Conservation (phyloP, 2,113 vertebrate genomes). For the Prinia subflava region DNA sequence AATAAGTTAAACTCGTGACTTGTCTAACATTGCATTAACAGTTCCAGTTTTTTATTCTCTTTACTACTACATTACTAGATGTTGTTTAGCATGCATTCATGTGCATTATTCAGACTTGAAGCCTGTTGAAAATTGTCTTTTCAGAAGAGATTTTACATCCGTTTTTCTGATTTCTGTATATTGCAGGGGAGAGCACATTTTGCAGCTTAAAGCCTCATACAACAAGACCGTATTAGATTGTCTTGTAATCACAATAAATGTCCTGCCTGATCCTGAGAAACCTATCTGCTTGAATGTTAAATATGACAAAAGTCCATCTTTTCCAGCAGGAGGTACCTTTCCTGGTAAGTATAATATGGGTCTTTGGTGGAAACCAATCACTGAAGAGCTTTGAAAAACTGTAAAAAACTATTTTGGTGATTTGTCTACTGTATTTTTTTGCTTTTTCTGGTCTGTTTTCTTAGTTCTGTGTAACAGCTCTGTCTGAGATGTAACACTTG, state of each 20-base stretch:
- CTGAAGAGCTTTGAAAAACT: background rate
- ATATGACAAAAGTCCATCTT: constrained; percentile 72
- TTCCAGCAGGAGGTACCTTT: constrained; percentile 80
- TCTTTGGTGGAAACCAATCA: background rate
- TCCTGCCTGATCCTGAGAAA: constrained; percentile 86
- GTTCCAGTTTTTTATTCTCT: background rate
- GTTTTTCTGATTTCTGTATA: background rate
- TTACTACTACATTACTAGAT: background rate
- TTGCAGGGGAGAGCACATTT: constrained; percentile 82
- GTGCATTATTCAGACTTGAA: background rate
- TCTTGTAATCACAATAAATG: constrained; percentile 77
- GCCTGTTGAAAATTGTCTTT: background rate
- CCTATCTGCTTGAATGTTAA: constrained; percentile 79
- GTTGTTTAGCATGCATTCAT: background rate
- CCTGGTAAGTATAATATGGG: constrained; percentile 78
- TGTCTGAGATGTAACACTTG: background rate
- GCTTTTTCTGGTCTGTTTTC: background rate
- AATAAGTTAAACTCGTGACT: background rate
- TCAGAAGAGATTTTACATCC: background rate
- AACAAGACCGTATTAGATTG: constrained; percentile 75
- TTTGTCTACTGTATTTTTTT: background rate
- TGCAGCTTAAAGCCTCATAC: constrained; percentile 75
- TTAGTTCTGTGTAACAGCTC: background rate
- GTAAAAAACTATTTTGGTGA: background rate
- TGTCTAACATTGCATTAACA: background rate